Evolutionary conservation across 1,140 invertebrate species (phyloP).

Genomic region (Atopsyche davidsoni): DNA sequence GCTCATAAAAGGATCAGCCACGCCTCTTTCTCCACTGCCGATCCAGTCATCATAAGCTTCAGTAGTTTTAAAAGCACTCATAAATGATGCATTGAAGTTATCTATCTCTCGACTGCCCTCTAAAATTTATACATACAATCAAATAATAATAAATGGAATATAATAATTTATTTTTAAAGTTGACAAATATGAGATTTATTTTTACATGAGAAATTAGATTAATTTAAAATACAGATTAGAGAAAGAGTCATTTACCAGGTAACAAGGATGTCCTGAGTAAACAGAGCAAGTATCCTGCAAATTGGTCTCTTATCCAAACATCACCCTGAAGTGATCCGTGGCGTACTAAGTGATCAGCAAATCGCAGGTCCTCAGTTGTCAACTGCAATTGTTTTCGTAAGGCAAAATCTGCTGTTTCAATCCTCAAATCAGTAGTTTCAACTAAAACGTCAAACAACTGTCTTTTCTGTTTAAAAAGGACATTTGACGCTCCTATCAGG

Average conservation of each 20-base stretch:
- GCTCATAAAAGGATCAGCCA: slow-evolving; percentile 55
- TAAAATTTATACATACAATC: too few relatives aligned
- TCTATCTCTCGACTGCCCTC: slow-evolving; percentile 73
- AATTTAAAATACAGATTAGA: too few relatives aligned
- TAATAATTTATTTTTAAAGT: background rate
- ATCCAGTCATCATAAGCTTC: slow-evolving; percentile 86
- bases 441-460: slow-evolving; percentile 89
- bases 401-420: slow-evolving; percentile 83
- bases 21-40: slow-evolving; percentile 56
- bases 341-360: slow-evolving; percentile 88
- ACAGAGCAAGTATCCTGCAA: slow-evolving; percentile 85
- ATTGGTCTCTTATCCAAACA: slow-evolving; percentile 91
- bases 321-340: slow-evolving; percentile 78
- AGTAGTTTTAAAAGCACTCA: slow-evolving; percentile 79
- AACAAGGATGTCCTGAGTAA: slow-evolving; percentile 76
- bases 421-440: slow-evolving; percentile 80
- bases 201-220: slow-evolving; percentile 7
- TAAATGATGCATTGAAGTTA: slow-evolving; percentile 82
- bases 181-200: slow-evolving; percentile 6
- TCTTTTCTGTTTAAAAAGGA: slow-evolving; percentile 92
- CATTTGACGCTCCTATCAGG: slow-evolving; percentile 94
- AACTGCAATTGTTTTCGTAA: slow-evolving; percentile 77
- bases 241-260: slow-evolving; percentile 51
- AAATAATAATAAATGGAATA: background rate
- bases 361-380: slow-evolving; percentile 92